phyloP scores from a whole-genome alignment of 2,888 invertebrate genomes.

The Hirtodrosophila duncani region DNA sequence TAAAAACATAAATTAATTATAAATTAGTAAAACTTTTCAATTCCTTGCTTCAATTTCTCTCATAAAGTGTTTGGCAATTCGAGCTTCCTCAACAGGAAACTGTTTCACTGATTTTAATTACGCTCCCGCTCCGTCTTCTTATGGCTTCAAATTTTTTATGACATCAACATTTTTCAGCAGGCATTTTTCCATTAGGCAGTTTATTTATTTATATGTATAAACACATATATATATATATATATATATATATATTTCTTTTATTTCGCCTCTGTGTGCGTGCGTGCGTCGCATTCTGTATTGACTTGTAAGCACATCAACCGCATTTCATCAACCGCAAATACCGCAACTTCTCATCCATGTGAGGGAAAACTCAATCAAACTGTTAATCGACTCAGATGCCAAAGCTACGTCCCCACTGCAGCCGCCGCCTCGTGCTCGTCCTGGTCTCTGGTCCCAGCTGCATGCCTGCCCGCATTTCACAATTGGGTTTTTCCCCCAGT shows the following conservation, averaged over 20 bases:
- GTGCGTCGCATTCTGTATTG: constrained; percentile 41
- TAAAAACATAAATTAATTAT: no score
- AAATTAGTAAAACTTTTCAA: no score
- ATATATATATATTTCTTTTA: constrained; percentile 2
- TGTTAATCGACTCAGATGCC: constrained; percentile 60
- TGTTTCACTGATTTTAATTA: constrained; percentile 26
- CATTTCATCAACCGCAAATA: constrained; percentile 57
- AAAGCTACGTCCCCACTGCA: no score
- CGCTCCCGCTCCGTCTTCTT: neutral
- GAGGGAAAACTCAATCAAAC: constrained; percentile 63
- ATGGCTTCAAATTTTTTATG: constrained; percentile 34
- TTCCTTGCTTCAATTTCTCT: no score
- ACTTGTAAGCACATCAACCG: constrained; percentile 53
- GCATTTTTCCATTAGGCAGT: constrained; percentile 56
- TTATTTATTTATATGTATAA: neutral
- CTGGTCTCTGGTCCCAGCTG: neutral
- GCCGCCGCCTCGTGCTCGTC: no score
- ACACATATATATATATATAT: no score
- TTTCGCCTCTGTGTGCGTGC: constrained; percentile 6
- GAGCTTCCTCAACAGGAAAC: constrained; percentile 9
- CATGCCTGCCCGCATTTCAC: neutral
- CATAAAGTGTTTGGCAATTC: constrained; percentile 29
- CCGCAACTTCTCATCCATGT: constrained; percentile 48
- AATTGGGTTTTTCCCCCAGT: neutral
- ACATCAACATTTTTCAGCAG: constrained; percentile 38